phyloP scores from a whole-genome alignment of 2,888 invertebrate species.

The Balanococcus diminutus region DNA sequence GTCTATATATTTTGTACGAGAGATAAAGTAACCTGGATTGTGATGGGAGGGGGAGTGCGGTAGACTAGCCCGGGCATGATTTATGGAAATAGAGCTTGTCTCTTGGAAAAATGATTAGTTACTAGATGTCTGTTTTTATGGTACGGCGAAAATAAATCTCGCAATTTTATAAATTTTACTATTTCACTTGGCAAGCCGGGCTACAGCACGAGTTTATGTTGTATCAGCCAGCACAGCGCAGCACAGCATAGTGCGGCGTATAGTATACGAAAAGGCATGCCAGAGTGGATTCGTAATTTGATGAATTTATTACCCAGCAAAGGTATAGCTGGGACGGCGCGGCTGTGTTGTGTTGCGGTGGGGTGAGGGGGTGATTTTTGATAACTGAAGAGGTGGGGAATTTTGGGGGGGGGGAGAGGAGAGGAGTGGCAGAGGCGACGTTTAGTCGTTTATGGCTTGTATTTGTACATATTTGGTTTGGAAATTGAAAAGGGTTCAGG shows the following conservation, averaged over 20 bases:
- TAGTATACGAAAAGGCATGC: conserved; percentile 6
- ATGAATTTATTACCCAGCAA: conserved; percentile 9
- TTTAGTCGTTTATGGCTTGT: neutral
- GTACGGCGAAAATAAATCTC: conserved; percentile 14
- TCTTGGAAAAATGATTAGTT: conserved; percentile 40
- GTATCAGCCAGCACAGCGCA: neutral
- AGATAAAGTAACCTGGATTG: neutral
- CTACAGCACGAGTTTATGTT: neutral
- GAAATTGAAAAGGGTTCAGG: neutral
- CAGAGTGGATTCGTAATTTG: conserved; percentile 4
- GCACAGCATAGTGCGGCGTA: neutral
- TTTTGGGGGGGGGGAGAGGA: neutral
- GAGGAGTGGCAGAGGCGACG: neutral
- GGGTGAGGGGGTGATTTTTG: neutral
- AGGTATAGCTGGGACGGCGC: neutral
- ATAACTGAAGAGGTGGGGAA: neutral
- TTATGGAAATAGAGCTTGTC: conserved; percentile 30
- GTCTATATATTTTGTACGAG: neutral
- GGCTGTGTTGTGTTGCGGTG: too few species aligned
- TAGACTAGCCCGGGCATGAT: conserved; percentile 1
- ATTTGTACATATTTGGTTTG: neutral
- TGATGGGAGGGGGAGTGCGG: neutral
- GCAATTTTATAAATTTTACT: conserved; percentile 40
- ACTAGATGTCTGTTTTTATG: conserved; percentile 29
- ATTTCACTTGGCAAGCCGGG: conserved; percentile 20